A percentile compares a stretch with the other conserved stretches of the same genome.
These are phyloP conservation scores for Athrips mouffetella DNA, from an alignment of 2,888 invertebrate species.

Conservation along the genomic window DNA sequence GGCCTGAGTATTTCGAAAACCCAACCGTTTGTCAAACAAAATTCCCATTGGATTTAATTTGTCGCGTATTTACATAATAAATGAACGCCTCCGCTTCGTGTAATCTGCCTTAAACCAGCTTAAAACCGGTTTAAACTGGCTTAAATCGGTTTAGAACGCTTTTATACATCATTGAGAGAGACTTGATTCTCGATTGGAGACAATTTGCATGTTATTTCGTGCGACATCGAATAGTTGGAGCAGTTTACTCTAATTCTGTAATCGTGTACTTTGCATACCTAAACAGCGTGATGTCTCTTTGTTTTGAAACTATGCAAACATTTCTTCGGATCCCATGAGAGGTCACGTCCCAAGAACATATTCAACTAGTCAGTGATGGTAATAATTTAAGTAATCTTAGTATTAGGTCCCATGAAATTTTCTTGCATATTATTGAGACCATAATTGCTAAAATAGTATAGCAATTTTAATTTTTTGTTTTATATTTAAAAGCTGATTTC, in stretches of 20 bases:
- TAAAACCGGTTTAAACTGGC: slow-evolving; percentile 65
- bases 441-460: too few relatives aligned
- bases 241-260: slow-evolving; percentile 50
- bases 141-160: slow-evolving; percentile 37
- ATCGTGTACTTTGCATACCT: slow-evolving; percentile 41
- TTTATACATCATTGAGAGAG: too few relatives aligned
- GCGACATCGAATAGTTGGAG: slow-evolving; percentile 62
- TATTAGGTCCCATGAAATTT: too few relatives aligned
- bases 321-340: too few relatives aligned
- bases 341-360: too few relatives aligned
- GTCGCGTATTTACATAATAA: slow-evolving; percentile 78
- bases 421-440: too few relatives aligned
- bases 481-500: too few relatives aligned
- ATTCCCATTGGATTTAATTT: slow-evolving; percentile 76
- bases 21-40: slow-evolving; percentile 69
- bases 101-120: slow-evolving; percentile 73
- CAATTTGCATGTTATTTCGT: slow-evolving; percentile 70
- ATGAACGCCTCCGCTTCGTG: slow-evolving; percentile 71
- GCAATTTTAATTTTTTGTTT: too few relatives aligned
- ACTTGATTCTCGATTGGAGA: slow-evolving; percentile 73
- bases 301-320: too few relatives aligned
- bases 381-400: too few relatives aligned
- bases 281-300: too few relatives aligned
- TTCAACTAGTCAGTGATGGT: too few relatives aligned
- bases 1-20: slow-evolving; percentile 46